Evolutionary conservation across 2,888 invertebrate genomes (phyloP), one percentile per base, ranked within the genome.

Genomic region (Gymnocheta viridis): DNA sequence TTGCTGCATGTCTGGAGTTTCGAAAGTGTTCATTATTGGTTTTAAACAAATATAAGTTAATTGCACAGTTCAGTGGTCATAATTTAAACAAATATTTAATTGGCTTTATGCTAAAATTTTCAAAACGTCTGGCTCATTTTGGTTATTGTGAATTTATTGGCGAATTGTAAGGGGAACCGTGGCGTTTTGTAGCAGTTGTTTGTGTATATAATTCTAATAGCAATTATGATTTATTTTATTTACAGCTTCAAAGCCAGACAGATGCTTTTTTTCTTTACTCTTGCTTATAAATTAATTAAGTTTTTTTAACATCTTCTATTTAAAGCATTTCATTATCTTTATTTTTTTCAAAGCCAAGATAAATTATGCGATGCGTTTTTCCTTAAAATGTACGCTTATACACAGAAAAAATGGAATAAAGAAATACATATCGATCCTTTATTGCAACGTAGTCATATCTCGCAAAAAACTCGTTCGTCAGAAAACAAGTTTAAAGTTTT

Each of bases 351-450:
- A 64, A 72, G 77, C 67, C 41, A 86, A 86, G 83, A 86, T 87
- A 85, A 87, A 86, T 87, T 85, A 85, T 83, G 85, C 78, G 80
- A 67, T 82, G 85, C 82, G 44, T 85, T 67, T 81, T 72, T 44
- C 41, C 44, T 51, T 44, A 80, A 69, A 56, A 67, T 32, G 14
- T 56, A 29, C 12, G 32, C 54, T 17, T 66, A 66, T 66, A 76
- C 32, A 12, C 7, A 32, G 24, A 76, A 54, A 66, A 76, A 51
- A 51, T 19, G 7, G 2, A 9, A 9, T 14, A 12, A 4, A 10
- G 12, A 38, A 2, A 14, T 38, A 38, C 3, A 38, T 12, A n/a
- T n/a, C n/a, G n/a, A n/a, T n/a, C n/a, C n/a, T n/a, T n/a, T n/a
- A n/a, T n/a, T n/a, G n/a, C n/a, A n/a, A n/a, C n/a, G n/a, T n/a